Conservation (phyloP, 2,888 invertebrate genomes). For the Trypoxylon attenuatum region DNA sequence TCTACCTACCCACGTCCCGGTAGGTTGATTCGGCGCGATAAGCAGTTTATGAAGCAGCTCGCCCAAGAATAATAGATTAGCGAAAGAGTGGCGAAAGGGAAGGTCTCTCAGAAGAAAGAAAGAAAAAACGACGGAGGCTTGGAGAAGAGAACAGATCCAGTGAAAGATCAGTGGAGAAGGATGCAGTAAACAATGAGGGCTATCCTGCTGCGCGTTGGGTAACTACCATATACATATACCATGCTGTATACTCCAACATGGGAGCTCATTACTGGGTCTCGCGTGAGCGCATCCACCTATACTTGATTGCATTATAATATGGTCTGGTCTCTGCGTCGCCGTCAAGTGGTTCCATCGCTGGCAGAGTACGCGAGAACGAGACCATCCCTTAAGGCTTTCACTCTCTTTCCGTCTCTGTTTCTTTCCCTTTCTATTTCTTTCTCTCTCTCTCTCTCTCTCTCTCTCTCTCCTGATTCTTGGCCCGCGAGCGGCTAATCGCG, state of each 20-base stretch:
- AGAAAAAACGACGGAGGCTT: constrained; percentile 33
- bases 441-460: no score
- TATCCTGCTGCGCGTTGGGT: constrained; percentile 58
- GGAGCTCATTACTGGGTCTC: constrained; percentile 70
- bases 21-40: constrained; percentile 63
- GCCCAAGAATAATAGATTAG: constrained; percentile 70
- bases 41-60: constrained; percentile 67
- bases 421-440: no score
- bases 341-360: constrained; percentile 31
- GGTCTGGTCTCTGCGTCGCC: constrained; percentile 45
- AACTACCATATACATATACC: constrained; percentile 59
- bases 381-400: neutral
- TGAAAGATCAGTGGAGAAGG: constrained; percentile 15
- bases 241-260: constrained; percentile 67
- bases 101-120: constrained; percentile 26
- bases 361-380: constrained; percentile 2
- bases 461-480: no score
- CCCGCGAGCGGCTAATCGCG: no score
- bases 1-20: constrained; percentile 58
- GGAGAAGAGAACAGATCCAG: neutral
- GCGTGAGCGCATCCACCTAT: constrained; percentile 67
- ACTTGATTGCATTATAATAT: constrained; percentile 71
- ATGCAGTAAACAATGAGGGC: constrained; percentile 67
- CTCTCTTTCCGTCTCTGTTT: neutral
- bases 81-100: constrained; percentile 32